Evolutionary conservation across 2,797 vertebrate genomes (phyloP).

Genomic region (Rhabdophis nuchalis): DNA sequence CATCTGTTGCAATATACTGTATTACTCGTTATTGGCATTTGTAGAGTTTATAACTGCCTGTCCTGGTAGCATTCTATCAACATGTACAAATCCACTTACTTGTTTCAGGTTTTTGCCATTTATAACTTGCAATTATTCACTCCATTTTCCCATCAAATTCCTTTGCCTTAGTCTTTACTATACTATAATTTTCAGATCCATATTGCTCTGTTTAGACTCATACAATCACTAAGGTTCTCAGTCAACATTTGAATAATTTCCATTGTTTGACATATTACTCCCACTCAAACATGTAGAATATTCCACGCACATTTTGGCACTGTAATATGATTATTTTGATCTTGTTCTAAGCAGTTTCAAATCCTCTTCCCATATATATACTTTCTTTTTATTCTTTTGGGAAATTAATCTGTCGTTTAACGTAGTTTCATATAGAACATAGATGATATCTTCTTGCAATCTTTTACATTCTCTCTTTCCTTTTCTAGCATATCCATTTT

Average conservation of each 20-base stretch:
- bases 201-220: neutral
- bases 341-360: neutral
- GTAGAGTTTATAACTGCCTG: neutral
- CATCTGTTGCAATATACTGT: neutral
- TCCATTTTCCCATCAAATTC: neutral
- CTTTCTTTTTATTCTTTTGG: neutral
- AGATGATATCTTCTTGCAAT: neutral
- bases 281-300: neutral
- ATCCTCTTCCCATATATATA: neutral
- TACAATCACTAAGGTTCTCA: neutral
- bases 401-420: neutral
- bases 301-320: neutral
- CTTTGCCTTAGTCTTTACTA: neutral
- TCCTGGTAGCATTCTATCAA: neutral
- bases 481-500: neutral
- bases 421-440: neutral
- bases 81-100: neutral
- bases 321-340: neutral
- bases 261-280: neutral
- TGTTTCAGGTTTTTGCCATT: neutral
- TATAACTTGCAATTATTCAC: neutral
- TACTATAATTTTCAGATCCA: neutral
- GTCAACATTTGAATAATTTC: neutral
- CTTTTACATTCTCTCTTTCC: neutral
- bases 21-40: neutral